These are phyloP conservation scores for Apodemus agrarius DNA, from an alignment of 2,797 vertebrate genomes.

Conservation along the genomic window DNA sequence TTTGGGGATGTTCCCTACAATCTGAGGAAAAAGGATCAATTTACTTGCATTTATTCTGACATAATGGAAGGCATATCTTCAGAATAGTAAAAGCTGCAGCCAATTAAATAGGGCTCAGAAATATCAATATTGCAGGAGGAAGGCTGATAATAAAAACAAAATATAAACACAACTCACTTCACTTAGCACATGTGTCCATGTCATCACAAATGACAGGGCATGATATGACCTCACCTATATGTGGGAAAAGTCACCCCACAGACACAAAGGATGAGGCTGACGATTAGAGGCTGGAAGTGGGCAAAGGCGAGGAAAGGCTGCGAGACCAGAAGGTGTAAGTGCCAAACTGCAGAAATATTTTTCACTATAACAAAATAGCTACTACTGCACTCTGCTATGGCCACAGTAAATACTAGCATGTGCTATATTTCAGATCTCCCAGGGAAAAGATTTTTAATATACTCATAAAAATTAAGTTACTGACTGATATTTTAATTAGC, in stretches of 20 bases:
- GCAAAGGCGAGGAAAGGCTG: not conserved
- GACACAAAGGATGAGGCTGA: not conserved
- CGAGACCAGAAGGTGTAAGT: not conserved
- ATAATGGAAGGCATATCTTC: not conserved
- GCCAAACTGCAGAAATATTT: not conserved
- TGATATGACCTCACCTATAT: rapidly evolving
- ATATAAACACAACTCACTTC: not conserved
- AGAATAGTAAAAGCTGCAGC: not conserved
- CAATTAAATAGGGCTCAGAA: not conserved
- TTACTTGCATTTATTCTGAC: not conserved
- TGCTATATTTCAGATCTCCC: not conserved
- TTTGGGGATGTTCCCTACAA: not conserved
- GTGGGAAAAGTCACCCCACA: not conserved
- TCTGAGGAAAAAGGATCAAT: not conserved
- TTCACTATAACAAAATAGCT: not conserved
- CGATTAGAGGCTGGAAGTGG: too few species aligned
- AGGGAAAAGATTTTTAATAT: not conserved
- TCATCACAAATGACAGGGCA: not conserved
- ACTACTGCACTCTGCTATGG: too few species aligned
- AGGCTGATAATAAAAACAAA: not conserved
- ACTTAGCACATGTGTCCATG: not conserved
- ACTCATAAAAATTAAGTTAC: not conserved
- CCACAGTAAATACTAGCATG: not conserved
- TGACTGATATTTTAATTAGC: not conserved
- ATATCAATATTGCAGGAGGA: not conserved